Conservation (phyloP, 2,113 vertebrate species). For the Rhodinocichla rosea region DNA sequence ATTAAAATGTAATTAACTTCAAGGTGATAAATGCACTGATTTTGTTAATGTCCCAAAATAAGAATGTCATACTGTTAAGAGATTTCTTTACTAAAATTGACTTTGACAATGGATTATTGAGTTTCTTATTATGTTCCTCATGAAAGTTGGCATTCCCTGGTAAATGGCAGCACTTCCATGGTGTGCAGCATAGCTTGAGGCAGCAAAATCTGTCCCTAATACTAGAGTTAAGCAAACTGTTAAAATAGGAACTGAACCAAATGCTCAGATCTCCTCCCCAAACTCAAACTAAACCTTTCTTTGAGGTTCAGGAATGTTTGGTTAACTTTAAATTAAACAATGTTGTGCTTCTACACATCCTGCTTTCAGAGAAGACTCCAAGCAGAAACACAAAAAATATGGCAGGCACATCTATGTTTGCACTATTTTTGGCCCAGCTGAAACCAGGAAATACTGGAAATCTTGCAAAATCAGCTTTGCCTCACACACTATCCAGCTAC, state of each 20-base stretch:
- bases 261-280: background rate
- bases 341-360: constrained; percentile 49
- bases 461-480: constrained; percentile 15
- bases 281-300: constrained; percentile 19
- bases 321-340: constrained; percentile 51
- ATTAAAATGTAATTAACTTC: background rate
- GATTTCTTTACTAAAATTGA: background rate
- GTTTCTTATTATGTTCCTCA: background rate
- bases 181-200: background rate
- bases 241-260: constrained; percentile 45
- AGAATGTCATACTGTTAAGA: background rate
- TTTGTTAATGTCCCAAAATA: background rate
- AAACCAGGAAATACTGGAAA: background rate
- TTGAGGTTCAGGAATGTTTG: constrained; percentile 48
- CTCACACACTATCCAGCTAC: background rate
- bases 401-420: constrained; percentile 24
- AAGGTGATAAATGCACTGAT: background rate
- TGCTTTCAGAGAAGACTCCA: background rate
- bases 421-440: constrained; percentile 16
- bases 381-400: constrained; percentile 32
- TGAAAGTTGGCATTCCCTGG: background rate
- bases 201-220: background rate
- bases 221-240: constrained; percentile 28
- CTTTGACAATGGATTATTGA: background rate
- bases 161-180: background rate